Evolutionary conservation across 2,113 vertebrate genomes (phyloP).

Genomic region (Alosa alosa): DNA sequence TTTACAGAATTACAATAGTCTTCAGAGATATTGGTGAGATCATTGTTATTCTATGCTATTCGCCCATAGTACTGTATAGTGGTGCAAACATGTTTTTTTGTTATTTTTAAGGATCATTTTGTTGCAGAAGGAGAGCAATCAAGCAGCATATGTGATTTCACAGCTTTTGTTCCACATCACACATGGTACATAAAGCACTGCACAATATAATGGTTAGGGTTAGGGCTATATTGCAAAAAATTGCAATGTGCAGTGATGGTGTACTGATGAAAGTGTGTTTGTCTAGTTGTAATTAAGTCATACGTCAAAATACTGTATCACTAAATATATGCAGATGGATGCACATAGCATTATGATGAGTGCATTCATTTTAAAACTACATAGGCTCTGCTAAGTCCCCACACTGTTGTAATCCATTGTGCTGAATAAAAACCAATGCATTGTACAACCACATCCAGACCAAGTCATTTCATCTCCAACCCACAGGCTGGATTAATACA

Average conservation of each 20-base stretch:
- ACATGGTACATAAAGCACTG: background rate
- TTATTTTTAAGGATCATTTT: background rate
- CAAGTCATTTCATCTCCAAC: background rate
- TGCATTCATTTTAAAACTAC: background rate
- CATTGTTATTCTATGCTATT: background rate
- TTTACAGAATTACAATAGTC: background rate
- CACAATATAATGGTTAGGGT: background rate
- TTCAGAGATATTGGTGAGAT: too few species aligned
- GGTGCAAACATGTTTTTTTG: background rate
- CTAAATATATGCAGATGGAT: background rate
- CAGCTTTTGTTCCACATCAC: background rate
- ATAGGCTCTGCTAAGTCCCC: background rate
- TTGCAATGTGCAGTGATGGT: background rate
- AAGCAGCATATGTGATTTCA: background rate
- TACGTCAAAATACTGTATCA: background rate
- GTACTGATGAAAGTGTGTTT: background rate
- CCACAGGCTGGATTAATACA: background rate
- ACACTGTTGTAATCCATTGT: background rate
- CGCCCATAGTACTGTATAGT: background rate
- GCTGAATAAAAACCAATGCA: background rate
- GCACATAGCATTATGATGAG: background rate
- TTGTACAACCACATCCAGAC: background rate
- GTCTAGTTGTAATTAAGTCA: background rate
- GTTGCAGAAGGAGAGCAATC: background rate
- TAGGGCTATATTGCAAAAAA: background rate